A percentile compares a stretch with the other conserved stretches of the same genome.
These are phyloP conservation scores for Heliconius sara DNA, from an alignment of 2,888 invertebrate species.

Conservation along the genomic window DNA sequence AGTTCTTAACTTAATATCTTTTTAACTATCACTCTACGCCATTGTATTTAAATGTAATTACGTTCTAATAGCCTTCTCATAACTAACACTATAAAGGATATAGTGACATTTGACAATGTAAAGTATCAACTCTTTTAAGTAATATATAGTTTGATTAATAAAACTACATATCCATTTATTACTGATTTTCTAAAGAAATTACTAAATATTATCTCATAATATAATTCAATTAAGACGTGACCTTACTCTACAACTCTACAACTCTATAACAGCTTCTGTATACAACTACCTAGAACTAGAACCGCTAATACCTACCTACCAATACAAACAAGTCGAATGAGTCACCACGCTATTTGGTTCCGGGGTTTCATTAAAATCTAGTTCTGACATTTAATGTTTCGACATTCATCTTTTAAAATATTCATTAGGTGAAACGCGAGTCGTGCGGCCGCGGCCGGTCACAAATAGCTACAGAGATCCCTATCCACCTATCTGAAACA, in stretches of 20 bases:
- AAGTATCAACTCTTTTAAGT: not conserved
- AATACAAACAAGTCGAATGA: conserved; percentile 27
- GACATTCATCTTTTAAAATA: conserved; percentile 66
- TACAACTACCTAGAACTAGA: not conserved
- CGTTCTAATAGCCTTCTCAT: conserved; percentile 4
- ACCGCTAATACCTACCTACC: not conserved
- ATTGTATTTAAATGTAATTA: conserved; percentile 30
- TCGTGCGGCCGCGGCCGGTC: conserved; percentile 63
- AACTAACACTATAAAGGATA: not conserved
- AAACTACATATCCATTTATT: not conserved
- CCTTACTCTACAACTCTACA: not conserved
- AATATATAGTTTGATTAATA: not conserved
- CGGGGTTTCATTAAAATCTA: conserved; percentile 39
- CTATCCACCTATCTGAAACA: conserved; percentile 68
- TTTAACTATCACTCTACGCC: conserved; percentile 11
- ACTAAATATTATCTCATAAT: not conserved
- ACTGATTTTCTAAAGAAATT: not conserved
- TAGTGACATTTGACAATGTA: conserved; percentile 1
- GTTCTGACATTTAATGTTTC: conserved; percentile 56
- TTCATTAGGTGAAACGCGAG: conserved; percentile 73
- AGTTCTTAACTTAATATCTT: conserved; percentile 23
- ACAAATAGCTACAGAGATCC: conserved; percentile 63
- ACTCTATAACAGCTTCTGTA: conserved; percentile 11
- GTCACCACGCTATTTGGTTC: conserved; percentile 19
- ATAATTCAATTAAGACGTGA: not conserved